Percentiles rank a stretch among this genome's conserved stretches.
These are phyloP conservation scores for Drosophila affinis DNA, from an alignment of 2,888 invertebrate genomes.

Conservation along the genomic window DNA sequence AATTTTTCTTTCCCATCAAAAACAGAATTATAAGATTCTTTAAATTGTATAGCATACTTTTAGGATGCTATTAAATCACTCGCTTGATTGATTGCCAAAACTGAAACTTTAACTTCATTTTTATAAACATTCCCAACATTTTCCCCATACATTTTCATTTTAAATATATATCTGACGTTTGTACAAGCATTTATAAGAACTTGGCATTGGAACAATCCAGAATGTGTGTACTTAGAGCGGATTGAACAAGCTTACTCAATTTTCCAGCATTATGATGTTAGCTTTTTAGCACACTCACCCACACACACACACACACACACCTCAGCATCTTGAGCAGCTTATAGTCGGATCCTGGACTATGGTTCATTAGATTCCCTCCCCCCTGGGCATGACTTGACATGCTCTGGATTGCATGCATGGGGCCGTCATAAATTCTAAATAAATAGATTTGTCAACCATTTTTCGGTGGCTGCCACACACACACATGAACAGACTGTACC, in stretches of 20 bases:
- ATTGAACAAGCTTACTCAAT: not conserved
- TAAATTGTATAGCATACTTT: not conserved
- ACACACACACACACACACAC: not conserved
- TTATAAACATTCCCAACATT: too few relatives aligned
- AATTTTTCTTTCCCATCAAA: not conserved
- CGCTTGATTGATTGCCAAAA: not conserved
- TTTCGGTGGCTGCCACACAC: slow-evolving; percentile 36
- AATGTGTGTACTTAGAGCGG: not conserved
- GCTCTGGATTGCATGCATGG: slow-evolving; percentile 24
- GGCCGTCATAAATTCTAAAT: slow-evolving; percentile 64
- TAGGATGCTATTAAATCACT: not conserved
- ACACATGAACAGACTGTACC: not conserved
- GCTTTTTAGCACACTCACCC: slow-evolving; percentile 3
- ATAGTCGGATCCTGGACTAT: slow-evolving; percentile 21
- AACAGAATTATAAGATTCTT: not conserved
- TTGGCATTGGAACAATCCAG: not conserved
- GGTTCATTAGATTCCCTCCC: slow-evolving; percentile 55
- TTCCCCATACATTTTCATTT: too few relatives aligned
- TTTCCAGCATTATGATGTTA: not conserved
- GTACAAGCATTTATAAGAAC: not conserved
- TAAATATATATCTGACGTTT: not conserved
- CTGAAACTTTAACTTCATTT: not conserved
- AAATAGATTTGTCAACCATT: slow-evolving; percentile 72
- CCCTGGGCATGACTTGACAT: slow-evolving; percentile 43
- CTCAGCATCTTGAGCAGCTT: slow-evolving; percentile 8